phyloP scores from a whole-genome alignment of 2,797 vertebrate species.

The Amblyraja radiata region DNA sequence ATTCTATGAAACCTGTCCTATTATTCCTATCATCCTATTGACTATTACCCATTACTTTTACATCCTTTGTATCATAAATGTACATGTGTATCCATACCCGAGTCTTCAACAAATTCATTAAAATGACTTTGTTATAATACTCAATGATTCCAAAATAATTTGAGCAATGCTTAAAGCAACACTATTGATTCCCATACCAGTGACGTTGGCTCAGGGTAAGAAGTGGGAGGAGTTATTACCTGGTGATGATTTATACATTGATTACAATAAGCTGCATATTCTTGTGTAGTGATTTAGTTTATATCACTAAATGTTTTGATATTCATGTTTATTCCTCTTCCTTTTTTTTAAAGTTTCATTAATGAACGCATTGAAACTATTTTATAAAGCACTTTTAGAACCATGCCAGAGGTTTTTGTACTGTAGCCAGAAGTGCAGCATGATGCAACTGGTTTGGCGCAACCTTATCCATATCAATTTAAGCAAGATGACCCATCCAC shows the following conservation, averaged over 20 bases:
- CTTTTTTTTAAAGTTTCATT: background rate
- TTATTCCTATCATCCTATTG: background rate
- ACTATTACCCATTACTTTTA: background rate
- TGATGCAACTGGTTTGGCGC: background rate
- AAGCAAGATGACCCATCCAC: background rate
- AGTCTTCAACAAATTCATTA: background rate
- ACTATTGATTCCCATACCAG: background rate
- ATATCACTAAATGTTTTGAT: background rate
- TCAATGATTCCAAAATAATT: background rate
- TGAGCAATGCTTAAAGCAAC: background rate
- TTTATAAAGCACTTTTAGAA: constrained; percentile 2
- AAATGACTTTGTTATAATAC: background rate
- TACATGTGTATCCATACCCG: background rate
- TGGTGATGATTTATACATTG: background rate
- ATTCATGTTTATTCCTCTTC: background rate
- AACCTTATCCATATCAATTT: background rate
- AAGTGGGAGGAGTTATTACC: background rate
- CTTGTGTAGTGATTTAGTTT: background rate
- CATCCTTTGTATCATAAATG: background rate
- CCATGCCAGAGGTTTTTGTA: background rate
- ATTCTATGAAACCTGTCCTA: background rate
- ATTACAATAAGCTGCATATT: background rate
- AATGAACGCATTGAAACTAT: background rate
- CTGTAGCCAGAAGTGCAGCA: background rate
- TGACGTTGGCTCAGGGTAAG: background rate